phyloP scores from a whole-genome alignment of 2,888 invertebrate species.

The Orchesella flavescens region DNA sequence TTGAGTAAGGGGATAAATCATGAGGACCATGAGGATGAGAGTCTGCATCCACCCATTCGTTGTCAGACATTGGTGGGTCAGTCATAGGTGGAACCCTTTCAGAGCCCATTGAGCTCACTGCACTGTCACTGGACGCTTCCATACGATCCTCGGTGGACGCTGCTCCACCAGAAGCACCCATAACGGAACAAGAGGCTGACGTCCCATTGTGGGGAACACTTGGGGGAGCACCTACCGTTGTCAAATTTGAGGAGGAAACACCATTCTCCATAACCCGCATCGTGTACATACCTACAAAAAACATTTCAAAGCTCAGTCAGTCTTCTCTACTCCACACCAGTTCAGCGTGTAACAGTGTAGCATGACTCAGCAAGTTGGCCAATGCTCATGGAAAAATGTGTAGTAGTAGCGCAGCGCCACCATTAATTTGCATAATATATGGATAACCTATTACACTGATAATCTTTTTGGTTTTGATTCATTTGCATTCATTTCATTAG shows the following conservation, averaged over 20 bases:
- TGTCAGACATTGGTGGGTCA: slow-evolving; percentile 89
- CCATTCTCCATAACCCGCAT: slow-evolving; percentile 87
- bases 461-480: too few relatives aligned
- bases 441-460: too few relatives aligned
- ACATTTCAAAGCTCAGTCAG: neutral
- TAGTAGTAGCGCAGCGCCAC: too few relatives aligned
- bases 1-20: slow-evolving; percentile 79
- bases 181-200: slow-evolving; percentile 31
- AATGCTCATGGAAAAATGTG: neutral
- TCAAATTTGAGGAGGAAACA: slow-evolving; percentile 73
- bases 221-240: slow-evolving; percentile 68
- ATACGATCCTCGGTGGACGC: slow-evolving; percentile 77
- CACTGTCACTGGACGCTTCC: slow-evolving; percentile 92
- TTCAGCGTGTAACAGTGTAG: neutral
- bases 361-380: neutral
- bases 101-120: slow-evolving; percentile 94
- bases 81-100: slow-evolving; percentile 78
- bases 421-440: too few relatives aligned
- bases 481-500: too few relatives aligned
- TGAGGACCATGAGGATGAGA: slow-evolving; percentile 82
- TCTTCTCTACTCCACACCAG: slow-evolving; percentile 2
- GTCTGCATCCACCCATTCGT: slow-evolving; percentile 91
- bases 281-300: slow-evolving; percentile 84
- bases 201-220: slow-evolving; percentile 69
- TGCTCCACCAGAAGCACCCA: slow-evolving; percentile 54